Conservation (phyloP, 30 jellyfish, hydroid and myxozoan species). For the Rhopilema esculentum region DNA sequence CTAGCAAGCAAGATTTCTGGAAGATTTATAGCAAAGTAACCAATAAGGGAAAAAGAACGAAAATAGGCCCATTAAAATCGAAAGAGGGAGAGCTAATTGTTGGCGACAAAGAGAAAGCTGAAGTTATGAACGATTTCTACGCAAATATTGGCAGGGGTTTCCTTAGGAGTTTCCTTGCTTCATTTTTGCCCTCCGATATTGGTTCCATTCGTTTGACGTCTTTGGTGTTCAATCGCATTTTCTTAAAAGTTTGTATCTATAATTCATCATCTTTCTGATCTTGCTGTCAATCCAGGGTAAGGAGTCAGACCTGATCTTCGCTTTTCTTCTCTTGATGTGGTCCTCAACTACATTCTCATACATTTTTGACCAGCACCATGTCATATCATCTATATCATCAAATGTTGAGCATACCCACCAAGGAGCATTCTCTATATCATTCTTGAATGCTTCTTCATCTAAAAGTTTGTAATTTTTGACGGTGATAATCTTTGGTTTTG, state of each 20-base stretch:
- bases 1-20: conserved; percentile 45
- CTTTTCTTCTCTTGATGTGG: conserved; percentile 67
- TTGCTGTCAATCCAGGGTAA: conserved; percentile 67
- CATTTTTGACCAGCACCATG: conserved; percentile 72
- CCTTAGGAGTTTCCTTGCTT: conserved; percentile 40
- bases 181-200: conserved; percentile 45
- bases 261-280: conserved; percentile 59
- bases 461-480: conserved; percentile 37
- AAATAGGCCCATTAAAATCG: conserved; percentile 50
- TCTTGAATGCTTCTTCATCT: conserved; percentile 42
- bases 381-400: conserved; percentile 50
- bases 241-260: conserved; percentile 38
- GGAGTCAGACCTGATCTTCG: conserved; percentile 47
- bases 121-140: no score
- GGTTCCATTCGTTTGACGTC: conserved; percentile 48
- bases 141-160: conserved; percentile 55
- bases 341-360: conserved; percentile 52
- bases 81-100: conserved; percentile 24
- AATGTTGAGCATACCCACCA: conserved; percentile 52
- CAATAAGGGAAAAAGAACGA: no score
- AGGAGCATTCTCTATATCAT: conserved; percentile 49
- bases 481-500: conserved; percentile 53
- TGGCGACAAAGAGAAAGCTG: conserved; percentile 57
- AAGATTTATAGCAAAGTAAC: conserved; percentile 21
- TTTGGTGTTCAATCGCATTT: conserved; percentile 50